Percentiles rank a stretch among this genome's conserved stretches.
Evolutionary conservation across 2,797 vertebrate species (phyloP).

Genomic region (Cynopterus sphinx): DNA sequence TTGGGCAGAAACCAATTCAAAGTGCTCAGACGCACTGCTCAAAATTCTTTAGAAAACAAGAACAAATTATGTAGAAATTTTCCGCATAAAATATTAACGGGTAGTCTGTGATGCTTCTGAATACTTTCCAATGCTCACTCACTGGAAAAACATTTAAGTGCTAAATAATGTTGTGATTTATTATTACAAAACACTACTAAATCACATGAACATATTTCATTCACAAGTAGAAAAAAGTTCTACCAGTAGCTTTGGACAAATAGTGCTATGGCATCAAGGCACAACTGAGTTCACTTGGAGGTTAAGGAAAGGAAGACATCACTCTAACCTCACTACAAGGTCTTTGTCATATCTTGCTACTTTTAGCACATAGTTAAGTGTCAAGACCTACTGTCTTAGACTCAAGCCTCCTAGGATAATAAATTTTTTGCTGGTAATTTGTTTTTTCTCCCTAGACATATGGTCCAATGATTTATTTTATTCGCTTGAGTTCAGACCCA

Average conservation of each 20-base stretch:
- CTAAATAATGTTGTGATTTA: not conserved
- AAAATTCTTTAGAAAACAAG: not conserved
- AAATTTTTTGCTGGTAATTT: not conserved
- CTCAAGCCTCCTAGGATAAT: not conserved
- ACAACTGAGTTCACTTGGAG: not conserved
- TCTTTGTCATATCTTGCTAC: not conserved
- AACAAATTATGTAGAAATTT: not conserved
- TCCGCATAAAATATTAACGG: not conserved
- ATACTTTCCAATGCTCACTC: not conserved
- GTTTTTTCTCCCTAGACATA: not conserved
- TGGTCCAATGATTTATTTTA: not conserved
- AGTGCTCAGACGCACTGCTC: not conserved
- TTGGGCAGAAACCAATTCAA: not conserved
- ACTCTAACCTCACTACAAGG: not conserved
- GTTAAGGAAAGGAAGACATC: not conserved
- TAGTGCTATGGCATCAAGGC: not conserved
- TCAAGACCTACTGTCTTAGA: not conserved
- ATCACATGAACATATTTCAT: not conserved
- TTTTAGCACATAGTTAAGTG: not conserved
- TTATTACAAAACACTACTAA: not conserved
- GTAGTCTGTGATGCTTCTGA: not conserved
- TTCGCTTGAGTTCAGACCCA: not conserved
- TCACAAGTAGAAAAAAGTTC: not conserved
- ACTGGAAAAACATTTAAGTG: not conserved
- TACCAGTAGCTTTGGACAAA: not conserved